Evolutionary conservation across 2,888 invertebrate species (phyloP), one percentile per base, ranked within the genome.

Genomic region (Drosophila pullipes): DNA sequence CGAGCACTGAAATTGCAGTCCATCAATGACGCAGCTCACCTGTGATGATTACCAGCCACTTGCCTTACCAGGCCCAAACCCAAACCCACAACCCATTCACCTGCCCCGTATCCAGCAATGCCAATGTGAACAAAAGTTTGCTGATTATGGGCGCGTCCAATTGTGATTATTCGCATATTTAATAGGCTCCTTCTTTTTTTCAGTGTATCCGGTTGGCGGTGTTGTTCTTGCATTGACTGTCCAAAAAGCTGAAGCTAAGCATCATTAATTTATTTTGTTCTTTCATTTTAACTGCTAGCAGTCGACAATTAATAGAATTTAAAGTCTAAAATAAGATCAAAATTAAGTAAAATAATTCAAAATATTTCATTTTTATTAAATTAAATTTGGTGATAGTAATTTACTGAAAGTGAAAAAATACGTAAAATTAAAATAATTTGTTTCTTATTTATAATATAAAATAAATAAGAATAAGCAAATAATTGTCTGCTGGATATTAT

Each of bases 1-100:
- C 85, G 63, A 65, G 90, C 85, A 90, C 74, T 61, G 78, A 85
- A 90, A 90, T 76, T 73, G 85, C 73, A 64, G 76, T 78, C 88
- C 67, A 83, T 88, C 82, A 79, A 74, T 70, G 82, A 74, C 67
- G 64, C 75, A 75, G 80, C 80, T 74, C 63, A 49, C 49, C 53
- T 66, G 52, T 54, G 61, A 31, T 68, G 85, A 81, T 85, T 81
- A 81, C 77, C 78, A 66, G 81, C 63, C 68, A 53, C 57, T 25
- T 41, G 57, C 66, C 52, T 35, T n/a, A n/a, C 28, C 33, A 31
- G 63, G 37, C 61, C n/a, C 16, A 22, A 31, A 49, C 33, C 16
- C 49, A 11, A 11, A 44, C 31, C 13, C 44, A n/a, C 41, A 22
- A n/a, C 5, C 7, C 3, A n/a, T 28, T 4, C 28, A 10, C 4